phyloP scores from a whole-genome alignment of 2,888 invertebrate species.

The Caenorhabditis sp. region DNA sequence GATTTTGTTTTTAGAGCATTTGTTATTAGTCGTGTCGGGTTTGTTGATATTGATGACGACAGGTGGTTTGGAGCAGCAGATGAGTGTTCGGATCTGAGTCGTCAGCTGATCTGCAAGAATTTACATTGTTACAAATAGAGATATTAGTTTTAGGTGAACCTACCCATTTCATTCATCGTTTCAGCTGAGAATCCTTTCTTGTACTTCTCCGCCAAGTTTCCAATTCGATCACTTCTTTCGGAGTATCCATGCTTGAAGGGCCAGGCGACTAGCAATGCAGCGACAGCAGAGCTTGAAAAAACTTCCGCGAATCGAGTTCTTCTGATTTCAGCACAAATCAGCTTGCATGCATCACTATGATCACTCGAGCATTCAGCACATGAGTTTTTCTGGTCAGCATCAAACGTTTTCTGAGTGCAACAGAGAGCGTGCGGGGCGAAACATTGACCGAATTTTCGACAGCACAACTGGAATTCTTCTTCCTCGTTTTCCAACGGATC shows the following conservation, averaged over 20 bases:
- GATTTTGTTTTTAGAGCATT: conserved; percentile 53
- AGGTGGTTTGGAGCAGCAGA: conserved; percentile 67
- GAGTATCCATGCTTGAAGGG: conserved; percentile 69
- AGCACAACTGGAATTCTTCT: conserved; percentile 69
- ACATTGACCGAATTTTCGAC: conserved; percentile 72
- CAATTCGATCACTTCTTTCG: conserved; percentile 63
- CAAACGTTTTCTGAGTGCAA: conserved; percentile 70
- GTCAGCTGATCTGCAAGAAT: conserved; percentile 64
- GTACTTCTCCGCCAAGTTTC: conserved; percentile 52
- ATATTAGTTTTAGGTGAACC: neutral
- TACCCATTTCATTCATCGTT: conserved; percentile 73
- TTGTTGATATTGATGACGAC: conserved; percentile 56
- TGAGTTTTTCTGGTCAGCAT: conserved; percentile 61
- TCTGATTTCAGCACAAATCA: conserved; percentile 69
- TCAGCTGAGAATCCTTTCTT: conserved; percentile 67
- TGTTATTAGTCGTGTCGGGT: conserved; percentile 8
- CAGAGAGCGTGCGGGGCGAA: conserved; percentile 73
- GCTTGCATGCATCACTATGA: conserved; percentile 63
- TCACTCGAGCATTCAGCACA: conserved; percentile 57
- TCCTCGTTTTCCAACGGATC: conserved; percentile 65
- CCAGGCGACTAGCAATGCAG: conserved; percentile 75
- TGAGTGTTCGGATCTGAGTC: conserved; percentile 66
- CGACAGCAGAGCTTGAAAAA: conserved; percentile 68
- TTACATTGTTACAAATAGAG: neutral
- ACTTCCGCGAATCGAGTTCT: conserved; percentile 66